Evolutionary conservation across 2,888 invertebrate genomes (phyloP), one percentile per base, ranked within the genome.

Genomic region (Ochropleura plecta): DNA sequence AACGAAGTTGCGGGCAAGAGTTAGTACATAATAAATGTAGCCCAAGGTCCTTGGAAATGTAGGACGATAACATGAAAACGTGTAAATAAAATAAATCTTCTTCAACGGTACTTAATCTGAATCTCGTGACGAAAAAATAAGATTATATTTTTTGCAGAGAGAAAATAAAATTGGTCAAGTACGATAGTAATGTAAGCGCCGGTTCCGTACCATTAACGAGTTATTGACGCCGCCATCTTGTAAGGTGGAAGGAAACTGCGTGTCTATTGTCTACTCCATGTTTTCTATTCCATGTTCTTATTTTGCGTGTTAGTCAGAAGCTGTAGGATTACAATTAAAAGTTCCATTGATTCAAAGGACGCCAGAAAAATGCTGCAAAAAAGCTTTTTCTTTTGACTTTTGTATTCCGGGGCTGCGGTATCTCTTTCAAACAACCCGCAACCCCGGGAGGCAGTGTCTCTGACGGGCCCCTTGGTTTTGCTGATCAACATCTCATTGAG

Each of bases 1-100:
- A 30, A 30, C 1, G 30, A 30, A 30, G 30, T 30, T 30, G 30
- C 30, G 30, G 30, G 30, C 30, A 30, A 30, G 30, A 30, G 30
- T 3, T 30, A 30, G 30, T 73, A 69, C 44, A 69, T 70, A 57
- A 51, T 80, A 69, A 51, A 65, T 72, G 60, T 44, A 20, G n/a
- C 10, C 5, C 64, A 42, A 42, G 30, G 12, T 44, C 30, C 14
- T 57, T 30, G 18, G 5, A 59, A 70, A 79, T 63, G 44, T 79
- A 65, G 83, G 57, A 71, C 65, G 8, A 49, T 71, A 20, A 44
- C 53, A 71, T 20, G 48, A 69, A 66, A 76, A 49, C 75, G 65
- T 65, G 60, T 44, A 66, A 74, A 80, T 77, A 73, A 66, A 49
- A 71, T 69, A 77, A 57, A 81, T 84, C 55, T 69, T 3, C 51